Percentiles rank a stretch among this genome's conserved stretches.
These are phyloP conservation scores for Bucorvus abyssinicus DNA, from an alignment of 2,797 vertebrate genomes.

Conservation along the genomic window DNA sequence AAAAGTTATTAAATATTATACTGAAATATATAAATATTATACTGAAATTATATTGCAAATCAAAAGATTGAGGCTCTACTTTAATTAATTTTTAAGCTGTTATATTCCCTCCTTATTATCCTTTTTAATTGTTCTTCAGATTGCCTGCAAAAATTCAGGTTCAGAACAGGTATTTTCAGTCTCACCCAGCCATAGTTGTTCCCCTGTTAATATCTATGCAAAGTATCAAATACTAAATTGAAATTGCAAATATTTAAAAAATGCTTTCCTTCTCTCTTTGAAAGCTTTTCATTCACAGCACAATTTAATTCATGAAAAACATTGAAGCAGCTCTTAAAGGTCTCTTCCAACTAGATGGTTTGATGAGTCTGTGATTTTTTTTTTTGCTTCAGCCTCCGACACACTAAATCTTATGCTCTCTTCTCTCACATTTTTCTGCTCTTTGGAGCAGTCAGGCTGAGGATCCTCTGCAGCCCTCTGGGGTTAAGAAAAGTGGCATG, in stretches of 20 bases:
- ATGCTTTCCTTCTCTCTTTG: not conserved
- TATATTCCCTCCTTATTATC: not conserved
- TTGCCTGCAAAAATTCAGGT: constrained; percentile 21
- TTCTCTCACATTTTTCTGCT: not conserved
- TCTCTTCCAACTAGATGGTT: too few relatives aligned
- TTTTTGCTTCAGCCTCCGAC: not conserved
- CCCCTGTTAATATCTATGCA: not conserved
- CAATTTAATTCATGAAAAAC: not conserved
- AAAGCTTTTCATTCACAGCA: not conserved
- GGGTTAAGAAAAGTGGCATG: not conserved
- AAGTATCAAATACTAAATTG: constrained; percentile 1
- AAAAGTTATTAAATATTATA: not conserved
- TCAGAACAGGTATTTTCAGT: constrained; percentile 16
- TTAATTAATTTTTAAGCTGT: not conserved
- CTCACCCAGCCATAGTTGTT: not conserved
- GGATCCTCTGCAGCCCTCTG: not conserved
- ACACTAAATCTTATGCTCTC: not conserved
- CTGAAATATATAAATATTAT: not conserved
- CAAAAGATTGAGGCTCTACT: not conserved
- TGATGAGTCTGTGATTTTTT: not conserved
- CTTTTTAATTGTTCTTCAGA: not conserved
- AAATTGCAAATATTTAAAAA: not conserved
- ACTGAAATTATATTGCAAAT: not conserved
- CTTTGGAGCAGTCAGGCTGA: not conserved
- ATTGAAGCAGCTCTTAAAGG: not conserved